A percentile compares a stretch with the other conserved stretches of the same genome.
Conservation (phyloP, 2,797 vertebrate genomes). For the Muscicapa striata region DNA sequence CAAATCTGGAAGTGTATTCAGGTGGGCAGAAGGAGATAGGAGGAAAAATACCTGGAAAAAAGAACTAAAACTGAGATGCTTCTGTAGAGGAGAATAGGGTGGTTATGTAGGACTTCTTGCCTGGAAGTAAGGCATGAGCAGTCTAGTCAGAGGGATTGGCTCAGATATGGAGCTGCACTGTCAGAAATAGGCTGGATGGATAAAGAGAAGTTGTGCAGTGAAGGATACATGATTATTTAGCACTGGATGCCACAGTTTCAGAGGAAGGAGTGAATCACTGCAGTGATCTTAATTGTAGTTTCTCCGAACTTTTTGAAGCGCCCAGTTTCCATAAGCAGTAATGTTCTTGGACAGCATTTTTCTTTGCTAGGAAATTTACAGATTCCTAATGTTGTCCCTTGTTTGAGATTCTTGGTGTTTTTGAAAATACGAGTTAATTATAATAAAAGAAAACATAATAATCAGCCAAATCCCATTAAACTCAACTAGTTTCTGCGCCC, state of each 20-base stretch:
- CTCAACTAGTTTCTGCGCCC: background rate
- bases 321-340: background rate
- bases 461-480: slow-evolving; percentile 30
- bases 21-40: background rate
- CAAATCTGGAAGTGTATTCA: background rate
- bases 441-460: background rate
- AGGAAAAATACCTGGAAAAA: background rate
- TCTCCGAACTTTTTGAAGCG: background rate
- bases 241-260: rapidly evolving
- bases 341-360: background rate
- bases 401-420: background rate
- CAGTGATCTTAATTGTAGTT: background rate
- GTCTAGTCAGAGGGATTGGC: background rate
- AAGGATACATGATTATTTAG: background rate
- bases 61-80: background rate
- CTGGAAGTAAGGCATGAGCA: background rate
- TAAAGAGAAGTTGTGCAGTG: background rate
- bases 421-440: background rate
- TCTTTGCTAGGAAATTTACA: background rate
- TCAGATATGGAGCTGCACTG: background rate
- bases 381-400: background rate
- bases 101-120: background rate
- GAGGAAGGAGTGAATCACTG: background rate
- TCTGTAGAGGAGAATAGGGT: background rate
- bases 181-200: background rate